Evolutionary conservation across 2,113 vertebrate species (phyloP), one percentile per base, ranked within the genome.

Genomic region (Hippocampus barbouri): DNA sequence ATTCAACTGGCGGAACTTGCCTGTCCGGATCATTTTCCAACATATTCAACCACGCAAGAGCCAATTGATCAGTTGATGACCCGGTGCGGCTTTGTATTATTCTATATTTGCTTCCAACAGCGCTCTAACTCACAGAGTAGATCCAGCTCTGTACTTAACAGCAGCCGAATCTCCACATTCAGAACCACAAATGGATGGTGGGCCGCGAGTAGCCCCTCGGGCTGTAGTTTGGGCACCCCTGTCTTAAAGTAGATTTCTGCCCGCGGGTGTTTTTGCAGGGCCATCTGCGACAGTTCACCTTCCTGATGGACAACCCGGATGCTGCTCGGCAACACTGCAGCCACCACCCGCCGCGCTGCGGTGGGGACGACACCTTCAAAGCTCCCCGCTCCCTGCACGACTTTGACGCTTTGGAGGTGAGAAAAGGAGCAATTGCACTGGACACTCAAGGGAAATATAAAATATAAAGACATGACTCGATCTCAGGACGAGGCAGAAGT

Each of bases 271-370:
- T 83, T 25, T 15, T 60, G 1, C 34, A 96, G 95, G 95, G 95
- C 1, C 67, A 89, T 20, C 79, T 96, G 11, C 87, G 86, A n/a
- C 94, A 96, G 72, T 78, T 96, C 84, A 87, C 75, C 65, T 94
- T 96, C 2, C 30, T 94, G 71, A 94, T 96, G 92, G 94, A 90
- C 0, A 91, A 95, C 43, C 87, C 94, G 0, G 83, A 80, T 1
- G 94, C 91, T 0, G 95, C 94, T 0, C 2, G 62, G 0, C 88
- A 89, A 15, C 93, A 93, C 20, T 96, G 95, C 77, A 87, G 0
- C 43, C 79, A 70, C 71, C 83, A 88, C 73, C 83, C 56, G 5
- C 79, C 88, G 0, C 73, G 16, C 0, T 96, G 95, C 47, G 38
- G 60, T 0, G 61, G 21, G 25, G 60, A 67, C 5, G 60, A 68